Evolutionary conservation across 2,797 vertebrate genomes (phyloP).

Genomic region (Coracias cyanogaster): DNA sequence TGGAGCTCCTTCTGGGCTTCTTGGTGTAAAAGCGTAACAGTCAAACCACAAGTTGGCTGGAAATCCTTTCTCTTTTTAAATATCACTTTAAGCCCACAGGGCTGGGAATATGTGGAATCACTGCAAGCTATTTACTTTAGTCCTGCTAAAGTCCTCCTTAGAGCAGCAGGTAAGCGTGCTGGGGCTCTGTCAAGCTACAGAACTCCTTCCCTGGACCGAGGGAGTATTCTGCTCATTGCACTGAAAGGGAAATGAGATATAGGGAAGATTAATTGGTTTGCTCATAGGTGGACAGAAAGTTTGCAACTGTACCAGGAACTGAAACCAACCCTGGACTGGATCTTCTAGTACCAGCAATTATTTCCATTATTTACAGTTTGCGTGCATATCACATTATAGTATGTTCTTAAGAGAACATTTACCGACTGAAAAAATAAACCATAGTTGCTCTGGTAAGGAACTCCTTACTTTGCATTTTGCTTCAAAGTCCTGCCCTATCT

Average conservation of each 20-base stretch:
- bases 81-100: rapidly evolving
- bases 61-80: not conserved
- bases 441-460: conserved; percentile 10
- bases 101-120: not conserved
- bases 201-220: not conserved
- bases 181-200: not conserved
- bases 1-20: not conserved
- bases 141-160: not conserved
- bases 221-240: not conserved
- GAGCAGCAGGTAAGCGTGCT: not conserved
- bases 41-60: not conserved
- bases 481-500: not conserved
- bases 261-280: not conserved
- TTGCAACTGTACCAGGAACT: conserved; percentile 1
- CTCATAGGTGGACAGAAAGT: not conserved
- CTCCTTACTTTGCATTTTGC: not conserved
- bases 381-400: not conserved
- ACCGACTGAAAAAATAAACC: conserved; percentile 22
- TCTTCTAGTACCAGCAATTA: not conserved
- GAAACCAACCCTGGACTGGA: not conserved
- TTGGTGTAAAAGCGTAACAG: not conserved
- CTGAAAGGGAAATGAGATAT: not conserved
- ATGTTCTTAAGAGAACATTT: conserved; percentile 32
- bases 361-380: conserved; percentile 42
- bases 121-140: not conserved